A percentile compares a stretch with the other conserved stretches of the same genome.
Conservation (phyloP, 2,888 invertebrate genomes). For the Tipula helvola region DNA sequence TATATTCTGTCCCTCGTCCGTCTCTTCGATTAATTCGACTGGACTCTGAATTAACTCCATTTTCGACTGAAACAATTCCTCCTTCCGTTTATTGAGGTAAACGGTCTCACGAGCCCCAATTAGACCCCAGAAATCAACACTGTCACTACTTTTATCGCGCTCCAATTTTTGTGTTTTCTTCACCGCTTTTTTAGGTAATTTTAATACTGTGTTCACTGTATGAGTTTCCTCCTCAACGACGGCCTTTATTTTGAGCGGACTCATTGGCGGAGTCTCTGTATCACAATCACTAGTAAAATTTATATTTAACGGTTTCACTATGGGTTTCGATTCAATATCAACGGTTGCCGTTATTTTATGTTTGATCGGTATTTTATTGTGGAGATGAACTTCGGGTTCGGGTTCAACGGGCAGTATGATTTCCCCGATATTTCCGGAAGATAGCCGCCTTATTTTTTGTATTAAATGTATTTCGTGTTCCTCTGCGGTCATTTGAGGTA, state of each 20-base stretch:
- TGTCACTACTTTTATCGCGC: slow-evolving; percentile 24
- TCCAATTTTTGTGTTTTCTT: not conserved
- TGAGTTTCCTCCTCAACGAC: slow-evolving; percentile 33
- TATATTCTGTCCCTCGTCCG: not conserved
- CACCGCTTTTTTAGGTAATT: slow-evolving; percentile 28
- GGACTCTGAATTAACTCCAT: not conserved
- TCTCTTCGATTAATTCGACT: not conserved
- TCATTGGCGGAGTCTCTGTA: slow-evolving; percentile 17
- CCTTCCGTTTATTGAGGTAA: slow-evolving; percentile 42
- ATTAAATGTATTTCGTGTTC: not conserved
- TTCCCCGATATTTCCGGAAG: not conserved
- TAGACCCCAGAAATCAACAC: slow-evolving; percentile 50
- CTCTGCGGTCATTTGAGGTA: slow-evolving; percentile 43
- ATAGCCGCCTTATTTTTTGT: not conserved
- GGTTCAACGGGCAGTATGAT: not conserved
- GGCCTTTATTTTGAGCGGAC: slow-evolving; percentile 29
- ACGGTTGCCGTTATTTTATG: slow-evolving; percentile 33
- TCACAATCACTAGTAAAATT: not conserved
- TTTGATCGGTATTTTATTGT: slow-evolving; percentile 24
- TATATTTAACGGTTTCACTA: slow-evolving; percentile 12
- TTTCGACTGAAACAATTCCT: not conserved
- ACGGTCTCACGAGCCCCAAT: slow-evolving; percentile 53
- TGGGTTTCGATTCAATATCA: slow-evolving; percentile 22
- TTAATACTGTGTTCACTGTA: slow-evolving; percentile 28
- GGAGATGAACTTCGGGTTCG: not conserved